Percentiles rank a stretch among this genome's conserved stretches.
Evolutionary conservation across 1,140 invertebrate species (phyloP).

Genomic region (Eumeta japonica): DNA sequence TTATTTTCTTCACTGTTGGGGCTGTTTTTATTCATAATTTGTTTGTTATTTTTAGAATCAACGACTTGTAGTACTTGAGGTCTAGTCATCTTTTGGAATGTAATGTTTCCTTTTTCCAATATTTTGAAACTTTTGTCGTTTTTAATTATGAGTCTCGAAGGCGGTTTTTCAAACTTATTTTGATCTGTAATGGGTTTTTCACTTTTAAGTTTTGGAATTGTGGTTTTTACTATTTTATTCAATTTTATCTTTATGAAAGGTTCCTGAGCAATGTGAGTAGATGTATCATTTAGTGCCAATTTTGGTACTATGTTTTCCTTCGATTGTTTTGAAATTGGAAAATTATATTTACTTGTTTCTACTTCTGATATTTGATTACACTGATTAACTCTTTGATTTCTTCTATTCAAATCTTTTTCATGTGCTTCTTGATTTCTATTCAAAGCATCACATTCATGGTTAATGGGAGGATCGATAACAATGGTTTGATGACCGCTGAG

Average conservation of each 20-base stretch:
- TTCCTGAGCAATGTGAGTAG: conserved; percentile 34
- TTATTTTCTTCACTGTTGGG: conserved; percentile 8
- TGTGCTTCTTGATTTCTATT: no score
- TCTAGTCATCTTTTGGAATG: conserved; percentile 57
- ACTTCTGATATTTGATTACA: not conserved
- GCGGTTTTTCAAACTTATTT: conserved; percentile 40
- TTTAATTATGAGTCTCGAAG: conserved; percentile 46
- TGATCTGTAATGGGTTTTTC: conserved; percentile 30
- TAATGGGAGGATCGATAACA: conserved; percentile 47
- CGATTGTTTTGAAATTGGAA: conserved; percentile 6
- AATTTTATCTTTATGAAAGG: conserved; percentile 51
- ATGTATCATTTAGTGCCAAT: conserved; percentile 23
- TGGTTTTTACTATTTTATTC: conserved; percentile 47
- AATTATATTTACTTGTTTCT: not conserved
- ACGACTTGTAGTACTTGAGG: conserved; percentile 61
- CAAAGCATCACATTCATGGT: conserved; percentile 12
- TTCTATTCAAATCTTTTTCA: not conserved
- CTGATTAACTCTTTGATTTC: not conserved
- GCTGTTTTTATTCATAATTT: no score
- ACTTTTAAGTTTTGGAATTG: conserved; percentile 44
- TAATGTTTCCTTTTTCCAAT: conserved; percentile 14
- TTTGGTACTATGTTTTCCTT: conserved; percentile 13
- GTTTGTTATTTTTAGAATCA: conserved; percentile 41
- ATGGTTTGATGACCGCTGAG: conserved; percentile 57
- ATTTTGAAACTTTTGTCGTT: conserved; percentile 19